A percentile compares a stretch with the other conserved stretches of the same genome.
These are phyloP conservation scores for Heterocephalus glaber DNA, from an alignment of 2,113 vertebrate species.

Conservation along the genomic window DNA sequence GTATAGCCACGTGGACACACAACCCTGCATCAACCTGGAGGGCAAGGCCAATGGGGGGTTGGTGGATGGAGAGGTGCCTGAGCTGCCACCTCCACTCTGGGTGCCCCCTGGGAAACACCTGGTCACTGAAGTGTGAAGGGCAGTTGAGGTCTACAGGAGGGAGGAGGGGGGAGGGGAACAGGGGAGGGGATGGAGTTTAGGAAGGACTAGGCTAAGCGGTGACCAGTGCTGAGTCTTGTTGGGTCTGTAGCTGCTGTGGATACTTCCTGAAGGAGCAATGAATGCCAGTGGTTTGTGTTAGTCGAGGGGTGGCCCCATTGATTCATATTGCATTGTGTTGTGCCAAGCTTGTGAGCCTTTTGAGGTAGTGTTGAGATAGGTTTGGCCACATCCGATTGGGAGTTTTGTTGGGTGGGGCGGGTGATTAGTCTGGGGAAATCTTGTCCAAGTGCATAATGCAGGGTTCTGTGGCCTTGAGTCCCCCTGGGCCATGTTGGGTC, in stretches of 20 bases:
- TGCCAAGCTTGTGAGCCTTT: background rate
- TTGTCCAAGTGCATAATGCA: background rate
- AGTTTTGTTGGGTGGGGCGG: background rate
- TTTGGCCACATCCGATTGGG: background rate
- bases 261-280: background rate
- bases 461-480: background rate
- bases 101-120: slow-evolving; percentile 82
- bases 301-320: background rate
- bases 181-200: slow-evolving; percentile 47
- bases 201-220: slow-evolving; percentile 48
- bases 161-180: background rate
- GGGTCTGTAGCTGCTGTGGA: background rate
- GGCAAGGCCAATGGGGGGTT: slow-evolving; percentile 84
- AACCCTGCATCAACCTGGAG: slow-evolving; percentile 83
- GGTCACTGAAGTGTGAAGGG: slow-evolving; percentile 90
- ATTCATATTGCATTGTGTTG: background rate
- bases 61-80: slow-evolving; percentile 80
- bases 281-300: background rate
- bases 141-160: slow-evolving; percentile 24
- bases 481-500: background rate
- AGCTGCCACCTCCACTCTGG: slow-evolving; percentile 82
- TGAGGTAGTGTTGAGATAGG: background rate
- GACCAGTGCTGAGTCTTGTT: background rate
- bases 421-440: background rate
- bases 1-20: slow-evolving; percentile 88